phyloP scores from a whole-genome alignment of 1,140 invertebrate species.

The Capitella teleta region DNA sequence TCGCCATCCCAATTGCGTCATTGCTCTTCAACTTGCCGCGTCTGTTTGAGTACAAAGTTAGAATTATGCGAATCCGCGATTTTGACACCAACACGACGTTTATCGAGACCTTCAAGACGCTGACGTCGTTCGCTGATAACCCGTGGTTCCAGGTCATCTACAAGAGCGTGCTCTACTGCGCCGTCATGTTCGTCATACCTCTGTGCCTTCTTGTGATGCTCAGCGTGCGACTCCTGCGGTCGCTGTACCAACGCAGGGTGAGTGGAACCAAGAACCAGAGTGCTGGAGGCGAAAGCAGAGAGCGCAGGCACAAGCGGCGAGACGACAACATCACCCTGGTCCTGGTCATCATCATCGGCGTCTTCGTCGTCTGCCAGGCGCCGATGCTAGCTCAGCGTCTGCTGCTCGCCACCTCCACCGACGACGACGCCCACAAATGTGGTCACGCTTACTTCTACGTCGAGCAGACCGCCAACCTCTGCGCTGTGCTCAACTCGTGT shows the following conservation, averaged over 20 bases:
- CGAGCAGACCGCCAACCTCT: not conserved
- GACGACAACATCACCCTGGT: no score
- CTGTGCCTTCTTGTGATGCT: not conserved
- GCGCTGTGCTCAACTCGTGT: not conserved
- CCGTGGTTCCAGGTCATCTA: not conserved
- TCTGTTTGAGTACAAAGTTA: not conserved
- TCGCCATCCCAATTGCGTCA: not conserved
- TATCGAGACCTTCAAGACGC: not conserved
- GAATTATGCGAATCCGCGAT: not conserved
- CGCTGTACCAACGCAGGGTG: not conserved
- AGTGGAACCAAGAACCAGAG: no score
- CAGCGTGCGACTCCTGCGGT: not conserved
- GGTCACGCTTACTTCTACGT: constrained; percentile 1
- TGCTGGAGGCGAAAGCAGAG: no score
- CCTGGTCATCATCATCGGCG: not conserved
- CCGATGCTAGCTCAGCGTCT: no score
- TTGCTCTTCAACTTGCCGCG: not conserved
- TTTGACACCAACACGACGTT: not conserved
- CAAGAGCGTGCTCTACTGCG: constrained; percentile 1
- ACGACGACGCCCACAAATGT: not conserved
- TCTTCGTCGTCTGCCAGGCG: no score
- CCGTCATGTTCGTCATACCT: constrained; percentile 2
- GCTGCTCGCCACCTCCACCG: not conserved
- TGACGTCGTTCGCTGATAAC: not conserved
- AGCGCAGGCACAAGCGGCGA: not conserved